A percentile compares a stretch with the other conserved stretches of the same genome.
These are phyloP conservation scores for Heliconius eleuchia DNA, from an alignment of 1,140 invertebrate species.

Conservation along the genomic window DNA sequence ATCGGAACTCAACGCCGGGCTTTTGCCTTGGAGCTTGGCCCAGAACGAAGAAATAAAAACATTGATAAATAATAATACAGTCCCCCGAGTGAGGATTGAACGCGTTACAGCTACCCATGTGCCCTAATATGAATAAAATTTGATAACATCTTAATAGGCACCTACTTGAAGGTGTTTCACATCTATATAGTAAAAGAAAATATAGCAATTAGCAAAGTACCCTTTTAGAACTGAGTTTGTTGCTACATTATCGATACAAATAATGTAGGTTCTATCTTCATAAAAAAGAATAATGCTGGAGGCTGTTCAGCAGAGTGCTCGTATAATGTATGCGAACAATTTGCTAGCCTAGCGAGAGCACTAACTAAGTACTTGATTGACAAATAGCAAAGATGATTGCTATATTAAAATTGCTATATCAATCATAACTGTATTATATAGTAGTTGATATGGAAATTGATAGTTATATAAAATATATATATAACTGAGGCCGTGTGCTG, in stretches of 20 bases:
- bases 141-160: too few species aligned
- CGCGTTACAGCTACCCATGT: too few species aligned
- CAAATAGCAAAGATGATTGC: slow-evolving; percentile 16
- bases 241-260: background rate
- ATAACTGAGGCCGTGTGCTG: background rate
- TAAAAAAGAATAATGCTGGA: background rate
- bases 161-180: too few species aligned
- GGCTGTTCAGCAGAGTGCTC: background rate
- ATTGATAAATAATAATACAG: too few species aligned
- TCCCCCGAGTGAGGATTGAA: too few species aligned
- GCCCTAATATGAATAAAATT: too few species aligned
- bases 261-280: background rate
- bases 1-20: too few species aligned
- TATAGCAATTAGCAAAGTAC: background rate
- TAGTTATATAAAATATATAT: background rate
- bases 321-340: slow-evolving; percentile 5
- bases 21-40: too few species aligned
- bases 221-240: background rate
- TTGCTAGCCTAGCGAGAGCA: background rate
- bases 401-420: slow-evolving; percentile 19
- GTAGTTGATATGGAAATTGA: slow-evolving; percentile 11
- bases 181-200: too few species aligned
- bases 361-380: slow-evolving; percentile 7
- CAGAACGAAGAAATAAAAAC: too few species aligned
- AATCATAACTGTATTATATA: slow-evolving; percentile 11